Percentiles rank a stretch among this genome's conserved stretches.
Evolutionary conservation across 2,888 invertebrate species (phyloP).

Genomic region (Drosophila hawaiiensis): DNA sequence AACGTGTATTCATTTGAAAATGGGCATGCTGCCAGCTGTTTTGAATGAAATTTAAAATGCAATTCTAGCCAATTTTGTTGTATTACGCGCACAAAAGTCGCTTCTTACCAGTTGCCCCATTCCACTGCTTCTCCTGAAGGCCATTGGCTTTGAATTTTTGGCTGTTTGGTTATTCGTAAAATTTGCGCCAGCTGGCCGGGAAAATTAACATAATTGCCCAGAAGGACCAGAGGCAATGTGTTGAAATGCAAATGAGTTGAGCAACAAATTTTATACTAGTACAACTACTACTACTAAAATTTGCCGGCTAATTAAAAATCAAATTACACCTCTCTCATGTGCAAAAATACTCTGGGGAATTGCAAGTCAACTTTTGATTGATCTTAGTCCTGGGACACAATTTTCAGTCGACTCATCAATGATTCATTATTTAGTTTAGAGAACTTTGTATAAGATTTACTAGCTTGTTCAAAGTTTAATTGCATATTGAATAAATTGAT

Average conservation of each 20-base stretch:
- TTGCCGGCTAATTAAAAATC: constrained; percentile 54
- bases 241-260: constrained; percentile 49
- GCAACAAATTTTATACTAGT: constrained; percentile 28
- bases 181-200: constrained; percentile 65
- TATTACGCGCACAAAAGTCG: constrained; percentile 45
- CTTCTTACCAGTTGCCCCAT: background rate
- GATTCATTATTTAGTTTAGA: constrained; percentile 32
- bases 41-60: constrained; percentile 57
- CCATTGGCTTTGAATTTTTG: constrained; percentile 63
- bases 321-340: constrained; percentile 27
- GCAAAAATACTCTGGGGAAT: constrained; percentile 33
- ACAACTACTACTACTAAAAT: constrained; percentile 18
- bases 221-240: constrained; percentile 11
- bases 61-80: constrained; percentile 64
- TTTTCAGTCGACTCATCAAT: constrained; percentile 46
- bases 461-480: constrained; percentile 30
- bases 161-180: constrained; percentile 64
- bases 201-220: constrained; percentile 71
- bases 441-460: constrained; percentile 3
- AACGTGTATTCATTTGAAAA: constrained; percentile 32
- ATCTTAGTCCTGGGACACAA: constrained; percentile 21
- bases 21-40: constrained; percentile 22
- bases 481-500: background rate
- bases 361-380: constrained; percentile 40
- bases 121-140: background rate